These are phyloP conservation scores for Pygmarrhopalites habei DNA, from an alignment of 1,140 invertebrate genomes.

Conservation along the genomic window DNA sequence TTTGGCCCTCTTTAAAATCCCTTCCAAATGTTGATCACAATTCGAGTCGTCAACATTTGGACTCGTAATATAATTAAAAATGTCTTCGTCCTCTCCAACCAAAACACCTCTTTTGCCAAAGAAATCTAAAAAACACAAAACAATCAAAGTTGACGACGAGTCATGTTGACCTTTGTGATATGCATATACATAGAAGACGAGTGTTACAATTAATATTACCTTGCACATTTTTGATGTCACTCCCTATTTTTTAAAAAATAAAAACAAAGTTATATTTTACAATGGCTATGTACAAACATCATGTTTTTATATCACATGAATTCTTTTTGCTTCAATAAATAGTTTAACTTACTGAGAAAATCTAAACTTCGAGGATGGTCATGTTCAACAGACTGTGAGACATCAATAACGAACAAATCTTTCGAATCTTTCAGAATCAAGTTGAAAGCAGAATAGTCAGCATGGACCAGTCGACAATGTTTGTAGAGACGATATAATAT, in stretches of 20 bases:
- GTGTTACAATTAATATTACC: too few relatives aligned
- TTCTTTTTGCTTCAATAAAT: too few relatives aligned
- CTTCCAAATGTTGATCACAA: slow-evolving; percentile 69
- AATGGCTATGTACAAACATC: too few relatives aligned
- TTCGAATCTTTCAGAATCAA: slow-evolving; percentile 59
- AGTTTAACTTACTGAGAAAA: too few relatives aligned
- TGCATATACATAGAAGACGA: too few relatives aligned
- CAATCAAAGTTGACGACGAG: not conserved
- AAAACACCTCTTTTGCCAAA: slow-evolving; percentile 83
- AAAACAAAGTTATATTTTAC: too few relatives aligned
- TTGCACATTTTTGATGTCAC: slow-evolving; percentile 89
- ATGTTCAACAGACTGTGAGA: slow-evolving; percentile 96
- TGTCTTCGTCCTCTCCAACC: slow-evolving; percentile 78
- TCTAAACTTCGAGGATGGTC: slow-evolving; percentile 92
- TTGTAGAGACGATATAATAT: slow-evolving; percentile 91
- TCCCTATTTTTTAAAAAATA: too few relatives aligned
- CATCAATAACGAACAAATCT: slow-evolving; percentile 86
- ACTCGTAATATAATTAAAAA: slow-evolving; percentile 96
- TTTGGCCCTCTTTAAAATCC: slow-evolving; percentile 58
- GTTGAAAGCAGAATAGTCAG: slow-evolving; percentile 96
- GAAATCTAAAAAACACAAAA: slow-evolving; percentile 58
- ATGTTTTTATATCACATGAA: too few relatives aligned
- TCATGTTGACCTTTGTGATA: too few relatives aligned
- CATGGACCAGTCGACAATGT: slow-evolving; percentile 88
- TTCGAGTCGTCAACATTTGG: slow-evolving; percentile 72